Evolutionary conservation across 2,888 invertebrate species (phyloP).

Genomic region (Galeruca laticollis): DNA sequence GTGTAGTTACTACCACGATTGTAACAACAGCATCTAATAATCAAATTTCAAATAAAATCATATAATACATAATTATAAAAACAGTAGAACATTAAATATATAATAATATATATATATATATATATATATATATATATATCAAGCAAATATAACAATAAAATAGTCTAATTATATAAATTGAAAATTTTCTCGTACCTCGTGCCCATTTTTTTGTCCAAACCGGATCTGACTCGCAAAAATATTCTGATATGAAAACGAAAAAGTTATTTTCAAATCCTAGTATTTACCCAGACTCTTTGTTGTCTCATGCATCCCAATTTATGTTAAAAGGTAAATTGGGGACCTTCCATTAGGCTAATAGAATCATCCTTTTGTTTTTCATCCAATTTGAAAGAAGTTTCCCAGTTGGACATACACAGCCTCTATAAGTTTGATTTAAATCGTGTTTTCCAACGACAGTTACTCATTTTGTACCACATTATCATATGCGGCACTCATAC

Average conservation of each 20-base stretch:
- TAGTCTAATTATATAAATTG: not conserved
- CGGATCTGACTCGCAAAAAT: not conserved
- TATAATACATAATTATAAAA: no score
- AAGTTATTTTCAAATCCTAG: not conserved
- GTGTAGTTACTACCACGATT: no score
- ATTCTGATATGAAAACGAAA: not conserved
- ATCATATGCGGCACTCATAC: not conserved
- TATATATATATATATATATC: no score
- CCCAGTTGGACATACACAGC: not conserved
- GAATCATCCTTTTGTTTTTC: conserved; percentile 15
- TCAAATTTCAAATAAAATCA: no score
- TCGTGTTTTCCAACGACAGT: not conserved
- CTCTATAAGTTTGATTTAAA: conserved; percentile 12
- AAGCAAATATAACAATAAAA: no score
- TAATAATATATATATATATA: no score
- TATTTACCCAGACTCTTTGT: not conserved
- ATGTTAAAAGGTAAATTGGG: conserved; percentile 9
- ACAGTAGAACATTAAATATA: no score
- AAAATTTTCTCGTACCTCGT: no score
- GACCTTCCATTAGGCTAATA: conserved; percentile 16
- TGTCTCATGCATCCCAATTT: conserved; percentile 1
- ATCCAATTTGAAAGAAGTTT: conserved; percentile 8
- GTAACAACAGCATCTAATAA: no score
- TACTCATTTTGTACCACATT: conserved; percentile 7
- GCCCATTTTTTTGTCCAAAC: not conserved